These are phyloP conservation scores for Macrosoma leucophasiata DNA, from an alignment of 2,888 invertebrate genomes.

Conservation along the genomic window DNA sequence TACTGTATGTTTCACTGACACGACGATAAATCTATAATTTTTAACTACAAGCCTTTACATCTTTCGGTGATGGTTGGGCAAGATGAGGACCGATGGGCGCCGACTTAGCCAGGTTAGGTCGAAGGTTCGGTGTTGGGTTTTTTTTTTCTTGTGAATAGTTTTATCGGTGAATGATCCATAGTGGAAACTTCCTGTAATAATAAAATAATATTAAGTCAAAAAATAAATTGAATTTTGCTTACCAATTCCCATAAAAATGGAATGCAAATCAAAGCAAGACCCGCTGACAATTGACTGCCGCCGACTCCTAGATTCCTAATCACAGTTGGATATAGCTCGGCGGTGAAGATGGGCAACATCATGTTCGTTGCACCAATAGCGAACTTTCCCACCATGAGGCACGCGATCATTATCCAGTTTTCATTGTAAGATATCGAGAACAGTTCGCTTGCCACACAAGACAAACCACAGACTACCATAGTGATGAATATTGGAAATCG, in stretches of 20 bases:
- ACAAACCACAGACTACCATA: conserved; percentile 80
- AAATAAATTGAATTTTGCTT: too few species aligned
- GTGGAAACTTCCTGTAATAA: too few species aligned
- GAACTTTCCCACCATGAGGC: conserved; percentile 87
- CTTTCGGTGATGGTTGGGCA: too few species aligned
- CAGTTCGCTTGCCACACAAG: conserved; percentile 79
- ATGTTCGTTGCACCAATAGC: conserved; percentile 86
- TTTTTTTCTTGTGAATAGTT: too few species aligned
- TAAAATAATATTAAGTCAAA: too few species aligned
- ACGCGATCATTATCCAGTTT: conserved; percentile 82
- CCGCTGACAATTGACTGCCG: conserved; percentile 84
- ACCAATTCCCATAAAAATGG: conserved; percentile 87
- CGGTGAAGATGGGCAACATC: conserved; percentile 85
- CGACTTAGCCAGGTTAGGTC: too few species aligned
- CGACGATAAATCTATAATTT: too few species aligned
- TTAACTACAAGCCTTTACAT: too few species aligned
- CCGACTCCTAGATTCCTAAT: conserved; percentile 83
- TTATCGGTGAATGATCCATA: too few species aligned
- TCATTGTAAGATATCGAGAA: conserved; percentile 70
- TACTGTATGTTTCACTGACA: too few species aligned
- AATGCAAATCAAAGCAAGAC: conserved; percentile 83
- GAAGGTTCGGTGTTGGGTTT: too few species aligned
- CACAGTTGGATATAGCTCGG: conserved; percentile 82
- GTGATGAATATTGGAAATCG: conserved; percentile 82
- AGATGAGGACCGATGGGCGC: too few species aligned